Conservation (phyloP, 1,140 invertebrate genomes). For the Drosophila carrolli region DNA sequence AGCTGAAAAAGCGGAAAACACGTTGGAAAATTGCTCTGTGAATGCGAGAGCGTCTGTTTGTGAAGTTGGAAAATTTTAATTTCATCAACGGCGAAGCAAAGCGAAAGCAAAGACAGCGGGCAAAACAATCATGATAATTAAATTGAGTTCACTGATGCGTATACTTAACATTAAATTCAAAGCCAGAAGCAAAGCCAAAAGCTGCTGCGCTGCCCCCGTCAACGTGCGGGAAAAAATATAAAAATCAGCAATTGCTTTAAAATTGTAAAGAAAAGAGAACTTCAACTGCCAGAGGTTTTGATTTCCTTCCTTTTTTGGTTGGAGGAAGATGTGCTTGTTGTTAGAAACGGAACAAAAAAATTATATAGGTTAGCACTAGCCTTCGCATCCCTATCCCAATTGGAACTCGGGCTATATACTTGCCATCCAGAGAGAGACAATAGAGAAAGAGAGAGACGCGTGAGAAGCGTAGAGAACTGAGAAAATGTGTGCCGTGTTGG, state of each 20-base stretch:
- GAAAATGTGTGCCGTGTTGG: constrained; percentile 8
- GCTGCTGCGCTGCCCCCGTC: constrained; percentile 11
- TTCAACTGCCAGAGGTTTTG: constrained; percentile 62
- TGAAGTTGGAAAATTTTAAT: constrained; percentile 77
- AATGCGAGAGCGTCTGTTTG: constrained; percentile 44
- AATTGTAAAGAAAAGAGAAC: constrained; percentile 60
- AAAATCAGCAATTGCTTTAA: constrained; percentile 51
- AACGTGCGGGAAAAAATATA: constrained; percentile 10
- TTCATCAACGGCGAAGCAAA: constrained; percentile 37
- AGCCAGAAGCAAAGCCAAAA: constrained; percentile 34
- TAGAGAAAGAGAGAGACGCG: constrained; percentile 8
- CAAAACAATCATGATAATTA: constrained; percentile 83
- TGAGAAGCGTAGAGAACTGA: constrained; percentile 13
- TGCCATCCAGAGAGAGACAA: constrained; percentile 14
- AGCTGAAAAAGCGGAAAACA: constrained; percentile 45
- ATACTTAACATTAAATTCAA: constrained; percentile 81
- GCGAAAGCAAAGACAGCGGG: constrained; percentile 56
- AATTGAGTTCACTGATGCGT: constrained; percentile 83
- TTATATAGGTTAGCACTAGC: constrained; percentile 72
- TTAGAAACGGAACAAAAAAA: constrained; percentile 63
- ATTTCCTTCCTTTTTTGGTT: constrained; percentile 18
- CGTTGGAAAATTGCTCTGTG: constrained; percentile 52
- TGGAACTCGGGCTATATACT: constrained; percentile 42
- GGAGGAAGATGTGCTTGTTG: constrained; percentile 29
- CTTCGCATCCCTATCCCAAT: constrained; percentile 64